Base-by-base conservation (phyloP, 2,888 invertebrate genomes). In the Protophormia terraenovae region DNA sequence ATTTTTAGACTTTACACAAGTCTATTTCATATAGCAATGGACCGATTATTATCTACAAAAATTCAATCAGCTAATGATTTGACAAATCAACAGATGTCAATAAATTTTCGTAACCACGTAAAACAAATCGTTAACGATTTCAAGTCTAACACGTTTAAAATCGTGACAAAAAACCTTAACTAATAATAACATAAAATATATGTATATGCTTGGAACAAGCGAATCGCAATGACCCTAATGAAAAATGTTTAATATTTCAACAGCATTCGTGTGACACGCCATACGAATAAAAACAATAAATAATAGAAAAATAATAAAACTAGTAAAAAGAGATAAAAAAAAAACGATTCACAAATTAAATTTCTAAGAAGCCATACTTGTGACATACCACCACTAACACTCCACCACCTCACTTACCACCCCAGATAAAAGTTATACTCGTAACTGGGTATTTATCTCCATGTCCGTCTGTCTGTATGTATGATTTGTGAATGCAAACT, bases 361-460 rank as follows among this genome's bases (percentile, higher is more conserved):
- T 83, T 83, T 60, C n/a, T 60, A 60, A 47, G 80, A 84, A 80
- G 80, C 75, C 75, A 71, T 79, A 84, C 62, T 38, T 60, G 72
- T 62, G 35, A 32, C 72, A 78, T 73, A 67, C 47, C 35, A 19
- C 38, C 24, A 58, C 32, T 27, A 22, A 32, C 29, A 12, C 19
- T 35, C 32, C 7, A 19, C 50, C 69, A 32, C 38, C n/a, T 38
- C 32, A 38, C 1, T 12, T 38, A 22, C 45, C 29, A 50, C 50
- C 35, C 58, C 22, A 55, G 38, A 64, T n/a, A n/a, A 14, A 55
- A 77, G 53, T 66, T 53, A 32, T 16, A 47, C 8, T 47, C 4
- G 35, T 41, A 50, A 24, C 7, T 62, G 47, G 6, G 5, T 60
- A 27, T 64, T 6, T 32, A 55, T 50, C 27, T 50, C 22, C 22